Base-by-base conservation (phyloP, 2,113 vertebrate species). In the Bujurquina vittata region DNA sequence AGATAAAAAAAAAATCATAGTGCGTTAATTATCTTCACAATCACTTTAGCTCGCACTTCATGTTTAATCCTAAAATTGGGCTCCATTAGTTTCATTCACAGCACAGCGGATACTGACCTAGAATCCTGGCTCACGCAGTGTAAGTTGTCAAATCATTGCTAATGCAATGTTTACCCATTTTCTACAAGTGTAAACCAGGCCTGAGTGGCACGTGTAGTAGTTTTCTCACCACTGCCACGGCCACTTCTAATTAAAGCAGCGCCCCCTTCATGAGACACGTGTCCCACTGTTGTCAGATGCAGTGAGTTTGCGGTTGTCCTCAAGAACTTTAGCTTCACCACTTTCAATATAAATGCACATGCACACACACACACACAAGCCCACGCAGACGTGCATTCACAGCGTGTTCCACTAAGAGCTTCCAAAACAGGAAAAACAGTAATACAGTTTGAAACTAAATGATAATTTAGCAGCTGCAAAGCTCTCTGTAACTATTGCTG, bases 61-160 rank as follows among this genome's bases (percentile, higher is more conserved):
- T 46, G 75, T 89, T 84, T 80, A 90, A 92, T 92, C 84, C 67
- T 69, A 62, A 65, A 89, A 91, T 90, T 92, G 88, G 84, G 77
- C 63, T 59, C 77, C 77, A 89, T 93, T 90, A 86, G 87, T 79
- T 77, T 86, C 84, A 86, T 77, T 87, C 80, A 84, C 77, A 79
- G 72, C 84, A 63, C 81, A 77, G 55, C 23, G 11, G 35, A 37
- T 29, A 29, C 73, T 80, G 82, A 80, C 86, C 88, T 73, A 60
- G 81, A 84, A 78, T 87, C 31, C 87, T 75, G 80, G 56, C 83
- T 87, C 88, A 33, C 67, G 46, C 62, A 12, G 63, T 62, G 86
- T 84, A 54, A 75, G 79, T 74, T 61, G 75, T 72, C 78, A 85
- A 93, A 92, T 80, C 78, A 60, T 81, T 85, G 89, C 86, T 82